Base-by-base conservation (phyloP, 1,140 invertebrate species). In the Sipha flava region DNA sequence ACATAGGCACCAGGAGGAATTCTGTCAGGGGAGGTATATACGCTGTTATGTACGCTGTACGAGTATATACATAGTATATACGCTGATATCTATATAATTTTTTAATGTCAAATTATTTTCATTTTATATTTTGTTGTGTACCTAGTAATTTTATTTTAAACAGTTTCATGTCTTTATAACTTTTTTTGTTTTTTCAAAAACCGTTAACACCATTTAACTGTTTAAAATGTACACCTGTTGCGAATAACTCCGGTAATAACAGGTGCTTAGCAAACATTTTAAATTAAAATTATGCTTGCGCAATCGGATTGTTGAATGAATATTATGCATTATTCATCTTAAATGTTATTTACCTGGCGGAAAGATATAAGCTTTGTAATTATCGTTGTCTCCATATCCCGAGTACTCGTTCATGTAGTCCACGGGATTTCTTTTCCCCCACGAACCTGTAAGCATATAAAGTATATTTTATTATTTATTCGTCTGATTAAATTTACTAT, bases 381-480 rank as follows among this genome's bases (percentile, higher is more conserved):
- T 77, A 37, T 77, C 52, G 29, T n/a, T 54, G 47, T 59, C 73
- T 40, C 29, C 34, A 10, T 75, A 75, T 47, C 47, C 31, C 14
- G 47, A 34, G 7, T 75, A 75, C 14, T 77, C 73, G 49, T 40
- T 77, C 37, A 77, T 57, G 34, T 77, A 77, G 73, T 77, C 73
- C 21, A 77, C 31, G 52, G 73, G 73, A 77, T 21, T 77, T 77
- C 73, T 59, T 77, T 77, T 77, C 10, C 73, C 73, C 73, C 73
- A 77, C 21, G 73, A 77, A 77, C 73, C 73, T 77, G 34, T 57
- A 37, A n/a, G 21, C 9, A 75, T 10, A 47, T 45, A 49, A 43
- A 70, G 21, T n/a, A 26, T 43, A 16, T 23, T 40, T 68, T 16
- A 26, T 66, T 66, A 64, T 66, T 66, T 66, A 43, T 43, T 40